Base-by-base conservation (phyloP, 2,797 vertebrate genomes). In the Bovichtus variegatus region DNA sequence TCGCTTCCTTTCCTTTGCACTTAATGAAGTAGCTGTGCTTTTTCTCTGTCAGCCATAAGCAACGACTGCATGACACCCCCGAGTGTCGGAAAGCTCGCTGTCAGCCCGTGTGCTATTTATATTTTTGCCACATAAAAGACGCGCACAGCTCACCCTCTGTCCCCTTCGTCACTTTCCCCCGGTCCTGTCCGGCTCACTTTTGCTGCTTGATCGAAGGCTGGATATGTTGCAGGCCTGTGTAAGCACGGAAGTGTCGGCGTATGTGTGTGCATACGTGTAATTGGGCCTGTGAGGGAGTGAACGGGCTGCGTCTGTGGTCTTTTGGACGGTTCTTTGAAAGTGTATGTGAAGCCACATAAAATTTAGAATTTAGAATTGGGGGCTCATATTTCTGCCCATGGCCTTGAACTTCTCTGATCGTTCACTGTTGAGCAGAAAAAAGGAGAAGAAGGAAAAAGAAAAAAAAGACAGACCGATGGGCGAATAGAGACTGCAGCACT, bases 21-120 rank as follows among this genome's bases (percentile, higher is more conserved):
- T 94, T 92, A 91, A 93, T 94, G 93, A 95, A 93, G 91, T 94
- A 91, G 93, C 91, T 58, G 74, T 82, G 74, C 74, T 85, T 93
- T 90, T 87, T 74, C 85, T 83, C 85, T 65, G 86, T 86, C 86
- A 66, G 74, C 83, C 81, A 71, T 68, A 89, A 87, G 83, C 81
- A 73, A 70, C 12, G 51, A 68, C 85, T 74, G 79, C 74, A 67
- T 82, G 71, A 85, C 77, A 84, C 62, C 68, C n/a, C 81, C 62
- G 63, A 43, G 66, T 75, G 79, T 87, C 75, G 67, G 64, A 60
- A 62, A 80, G 83, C 72, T 72, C 49, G 50, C 87, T 54, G 73
- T 87, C 78, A 87, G 82, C 82, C 83, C 18, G 9, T 57, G 58
- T 36, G 77, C 83, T 90, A 73, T 89, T 84, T 83, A 69, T 86